These are phyloP conservation scores for Tuberolachnus salignus DNA, from an alignment of 2,888 invertebrate species.

Conservation along the genomic window DNA sequence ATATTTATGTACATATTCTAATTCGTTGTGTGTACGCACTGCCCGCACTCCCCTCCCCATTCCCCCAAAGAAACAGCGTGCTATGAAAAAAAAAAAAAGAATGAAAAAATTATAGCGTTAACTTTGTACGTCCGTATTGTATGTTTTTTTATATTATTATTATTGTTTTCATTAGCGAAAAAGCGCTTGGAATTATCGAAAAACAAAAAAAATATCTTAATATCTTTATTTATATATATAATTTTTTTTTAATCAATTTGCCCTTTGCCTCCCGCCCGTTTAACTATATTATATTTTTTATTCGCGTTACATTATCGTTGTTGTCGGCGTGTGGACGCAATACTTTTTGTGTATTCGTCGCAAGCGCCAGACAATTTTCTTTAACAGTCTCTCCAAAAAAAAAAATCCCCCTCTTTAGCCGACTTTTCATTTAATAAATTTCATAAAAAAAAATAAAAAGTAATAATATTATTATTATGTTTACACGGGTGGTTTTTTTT, in stretches of 20 bases:
- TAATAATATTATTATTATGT: too few relatives aligned
- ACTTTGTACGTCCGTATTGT: too few relatives aligned
- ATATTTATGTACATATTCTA: slow-evolving; percentile 17
- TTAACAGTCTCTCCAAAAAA: too few relatives aligned
- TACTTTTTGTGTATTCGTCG: not conserved
- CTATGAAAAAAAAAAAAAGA: too few relatives aligned
- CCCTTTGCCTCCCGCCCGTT: not conserved
- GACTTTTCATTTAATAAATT: too few relatives aligned
- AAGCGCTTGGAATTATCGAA: not conserved
- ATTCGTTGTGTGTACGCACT: too few relatives aligned
- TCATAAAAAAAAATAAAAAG: too few relatives aligned
- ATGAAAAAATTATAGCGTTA: too few relatives aligned
- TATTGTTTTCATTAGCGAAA: not conserved
- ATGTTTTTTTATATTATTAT: not conserved
- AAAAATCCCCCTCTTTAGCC: not conserved
- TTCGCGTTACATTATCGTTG: not conserved
- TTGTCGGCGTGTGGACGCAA: not conserved
- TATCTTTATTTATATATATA: slow-evolving; percentile 14
- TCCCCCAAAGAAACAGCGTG: too few relatives aligned
- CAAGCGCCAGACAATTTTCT: too few relatives aligned
- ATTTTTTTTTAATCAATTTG: not conserved
- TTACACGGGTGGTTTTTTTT: too few relatives aligned
- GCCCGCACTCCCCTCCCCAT: too few relatives aligned
- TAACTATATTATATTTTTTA: slow-evolving; percentile 14
- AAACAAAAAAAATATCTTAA: not conserved